Conservation (phyloP, 1,140 invertebrate genomes). For the Drosophila guanche region DNA sequence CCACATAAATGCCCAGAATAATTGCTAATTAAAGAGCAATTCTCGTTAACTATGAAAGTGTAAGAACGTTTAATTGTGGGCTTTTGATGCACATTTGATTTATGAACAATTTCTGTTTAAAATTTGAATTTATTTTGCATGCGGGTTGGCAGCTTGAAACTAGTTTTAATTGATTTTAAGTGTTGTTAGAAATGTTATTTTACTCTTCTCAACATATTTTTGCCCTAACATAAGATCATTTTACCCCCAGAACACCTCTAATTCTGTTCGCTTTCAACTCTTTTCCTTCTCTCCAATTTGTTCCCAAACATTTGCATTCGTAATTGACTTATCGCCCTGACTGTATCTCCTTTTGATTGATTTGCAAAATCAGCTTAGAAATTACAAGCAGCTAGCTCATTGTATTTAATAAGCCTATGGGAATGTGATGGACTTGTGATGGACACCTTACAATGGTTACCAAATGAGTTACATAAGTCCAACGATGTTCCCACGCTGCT, state of each 20-base stretch:
- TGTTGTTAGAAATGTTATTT: neutral
- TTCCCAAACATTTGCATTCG: constrained; percentile 52
- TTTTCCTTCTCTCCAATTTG: neutral
- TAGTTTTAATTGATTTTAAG: neutral
- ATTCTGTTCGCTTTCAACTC: neutral
- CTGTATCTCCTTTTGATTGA: constrained; percentile 51
- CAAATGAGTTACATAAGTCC: constrained; percentile 59
- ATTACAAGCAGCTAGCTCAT: constrained; percentile 75
- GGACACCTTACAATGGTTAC: constrained; percentile 35
- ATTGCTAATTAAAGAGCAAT: constrained; percentile 50
- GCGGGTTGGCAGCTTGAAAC: constrained; percentile 4
- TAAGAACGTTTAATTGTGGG: constrained; percentile 27
- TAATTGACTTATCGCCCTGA: constrained; percentile 46
- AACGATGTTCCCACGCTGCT: constrained; percentile 68
- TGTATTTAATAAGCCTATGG: constrained; percentile 58
- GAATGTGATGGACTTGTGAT: constrained; percentile 27
- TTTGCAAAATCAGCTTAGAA: constrained; percentile 75
- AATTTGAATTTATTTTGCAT: constrained; percentile 15
- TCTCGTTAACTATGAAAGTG: constrained; percentile 23
- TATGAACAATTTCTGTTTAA: constrained; percentile 6
- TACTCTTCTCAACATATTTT: too few relatives aligned
- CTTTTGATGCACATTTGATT: constrained; percentile 25
- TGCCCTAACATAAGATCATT: too few relatives aligned
- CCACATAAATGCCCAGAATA: constrained; percentile 25
- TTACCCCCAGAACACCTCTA: neutral